Evolutionary conservation across 2,113 vertebrate species (phyloP), one percentile per base, ranked within the genome.

Genomic region (Callopanchax toddi): DNA sequence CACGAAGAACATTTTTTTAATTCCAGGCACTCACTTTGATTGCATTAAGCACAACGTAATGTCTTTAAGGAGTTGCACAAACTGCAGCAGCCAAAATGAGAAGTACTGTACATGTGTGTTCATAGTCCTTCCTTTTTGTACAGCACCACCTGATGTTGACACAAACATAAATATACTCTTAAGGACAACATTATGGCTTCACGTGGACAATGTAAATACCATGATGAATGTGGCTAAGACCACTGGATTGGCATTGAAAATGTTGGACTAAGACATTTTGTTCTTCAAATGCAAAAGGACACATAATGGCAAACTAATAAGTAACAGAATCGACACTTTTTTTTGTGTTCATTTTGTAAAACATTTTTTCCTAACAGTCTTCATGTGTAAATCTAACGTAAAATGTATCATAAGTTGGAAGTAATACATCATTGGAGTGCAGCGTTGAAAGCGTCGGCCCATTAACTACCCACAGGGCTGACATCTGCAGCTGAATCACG

Each of bases 21-120:
- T 92, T 92, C 87, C 92, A 93, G 92, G 92, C 92, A 93, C 92
- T 93, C 91, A 90, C 90, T 93, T 93, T 93, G 91, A 93, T 93
- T 93, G 92, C 91, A 92, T 93, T 91, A 93, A 92, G 92, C 91
- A 93, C 90, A 92, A 92, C 92, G 52, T 86, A 92, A 91, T 85
- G 83, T 91, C 91, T 87, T 92, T 91, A 93, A 93, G 90, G 86
- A 92, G 91, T 91, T 92, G 90, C 89, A 93, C 90, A 92, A 90
- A 91, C 89, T 92, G 89, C 90, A 93, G 92, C 92, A 93, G 91
- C 89, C 91, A 92, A 88, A 87, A 91, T 90, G 77, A 91, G 86
- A 91, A 92, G 82, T 91, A 89, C 88, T 20, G 29, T 53, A 53
- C 29, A 36, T 13, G 91, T 79, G 82, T 88, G 83, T 88, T 82